These are phyloP conservation scores for Bombus balteatus DNA, from an alignment of 1,140 invertebrate species.

Conservation along the genomic window DNA sequence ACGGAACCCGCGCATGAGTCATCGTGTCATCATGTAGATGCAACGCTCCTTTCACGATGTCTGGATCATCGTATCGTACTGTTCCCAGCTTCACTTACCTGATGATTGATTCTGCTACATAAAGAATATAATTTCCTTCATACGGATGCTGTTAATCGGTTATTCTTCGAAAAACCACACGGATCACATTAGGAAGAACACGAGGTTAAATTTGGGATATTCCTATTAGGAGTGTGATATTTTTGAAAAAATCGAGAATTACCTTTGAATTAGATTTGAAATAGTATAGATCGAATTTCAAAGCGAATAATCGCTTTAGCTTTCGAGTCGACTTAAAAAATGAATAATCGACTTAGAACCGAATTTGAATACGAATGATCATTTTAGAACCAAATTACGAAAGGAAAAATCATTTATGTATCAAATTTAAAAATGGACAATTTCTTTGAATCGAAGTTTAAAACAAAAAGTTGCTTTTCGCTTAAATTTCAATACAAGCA, in stretches of 20 bases:
- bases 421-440: background rate
- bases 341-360: background rate
- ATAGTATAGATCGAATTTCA: background rate
- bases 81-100: constrained; percentile 56
- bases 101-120: background rate
- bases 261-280: background rate
- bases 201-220: constrained; percentile 8
- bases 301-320: background rate
- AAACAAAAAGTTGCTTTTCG: background rate
- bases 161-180: constrained; percentile 47
- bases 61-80: background rate
- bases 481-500: too few relatives aligned
- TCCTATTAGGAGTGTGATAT: background rate
- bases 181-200: constrained; percentile 23
- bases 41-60: constrained; percentile 17
- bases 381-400: background rate
- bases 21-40: background rate
- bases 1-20: constrained; percentile 25
- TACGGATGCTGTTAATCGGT: constrained; percentile 64
- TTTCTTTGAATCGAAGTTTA: background rate
- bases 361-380: background rate
- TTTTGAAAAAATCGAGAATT: background rate
- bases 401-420: background rate
- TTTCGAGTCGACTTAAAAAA: background rate
- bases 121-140: constrained; percentile 20